phyloP scores from a whole-genome alignment of 1,140 invertebrate genomes.

The Atta texana region DNA sequence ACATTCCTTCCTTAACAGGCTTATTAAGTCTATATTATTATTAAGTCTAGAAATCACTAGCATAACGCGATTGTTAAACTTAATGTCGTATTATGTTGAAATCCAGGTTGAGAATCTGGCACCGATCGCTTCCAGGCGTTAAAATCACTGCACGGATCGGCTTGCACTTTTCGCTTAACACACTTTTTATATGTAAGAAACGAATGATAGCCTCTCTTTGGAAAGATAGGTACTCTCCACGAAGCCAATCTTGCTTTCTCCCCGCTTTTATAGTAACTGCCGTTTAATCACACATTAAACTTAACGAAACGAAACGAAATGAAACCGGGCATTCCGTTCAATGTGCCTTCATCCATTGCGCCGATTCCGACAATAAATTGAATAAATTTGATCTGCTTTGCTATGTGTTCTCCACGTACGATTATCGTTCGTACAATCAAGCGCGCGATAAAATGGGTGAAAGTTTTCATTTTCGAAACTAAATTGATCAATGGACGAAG shows the following conservation, averaged over 20 bases:
- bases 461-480: slow-evolving; percentile 50
- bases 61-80: slow-evolving; percentile 12
- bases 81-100: slow-evolving; percentile 21
- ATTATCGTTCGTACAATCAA: slow-evolving; percentile 42
- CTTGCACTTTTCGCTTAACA: slow-evolving; percentile 33
- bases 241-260: slow-evolving; percentile 71
- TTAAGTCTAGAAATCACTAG: neutral
- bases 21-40: neutral
- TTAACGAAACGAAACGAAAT: slow-evolving; percentile 49
- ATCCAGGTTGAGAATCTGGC: slow-evolving; percentile 23
- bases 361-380: slow-evolving; percentile 14
- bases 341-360: slow-evolving; percentile 8
- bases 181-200: slow-evolving; percentile 47
- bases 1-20: neutral
- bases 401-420: neutral
- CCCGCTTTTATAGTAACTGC: slow-evolving; percentile 62
- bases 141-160: slow-evolving; percentile 56
- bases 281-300: slow-evolving; percentile 51
- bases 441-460: slow-evolving; percentile 26
- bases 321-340: slow-evolving; percentile 37
- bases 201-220: slow-evolving; percentile 63
- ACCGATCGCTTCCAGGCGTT: slow-evolving; percentile 42
- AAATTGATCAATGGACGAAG: slow-evolving; percentile 5
- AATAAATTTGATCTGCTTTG: slow-evolving; percentile 44
- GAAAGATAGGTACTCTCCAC: slow-evolving; percentile 57